Base-by-base conservation (phyloP, 1,140 invertebrate genomes). In the Ylistrum balloti region DNA sequence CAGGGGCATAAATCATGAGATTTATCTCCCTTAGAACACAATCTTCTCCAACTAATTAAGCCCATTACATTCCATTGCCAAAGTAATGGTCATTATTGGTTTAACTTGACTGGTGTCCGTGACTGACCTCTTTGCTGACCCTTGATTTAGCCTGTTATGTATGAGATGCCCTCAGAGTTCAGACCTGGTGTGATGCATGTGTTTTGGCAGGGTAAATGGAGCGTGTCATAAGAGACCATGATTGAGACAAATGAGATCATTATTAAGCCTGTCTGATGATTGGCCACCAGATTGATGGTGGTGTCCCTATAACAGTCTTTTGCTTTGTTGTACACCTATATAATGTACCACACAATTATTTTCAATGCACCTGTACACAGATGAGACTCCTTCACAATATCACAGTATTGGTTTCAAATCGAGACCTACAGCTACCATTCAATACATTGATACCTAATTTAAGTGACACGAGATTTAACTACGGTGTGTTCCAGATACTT, bases 241-340 rank as follows among this genome's bases (percentile, higher is more conserved):
- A 74, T 74, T 74, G 56, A 74, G 56, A 74, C 56, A 74, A 74
- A 74, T 74, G 56, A 74, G 56, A 74, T 74, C 56, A 74, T 74
- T n/a, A 74, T 74, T 74, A 48, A 1, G 56, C 20, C 22, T 74
- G 56, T 74, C 56, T 74, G 56, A 74, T 74, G 56, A 17, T 74
- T 74, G 56, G n/a, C 56, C 28, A n/a, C 28, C 22, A 74, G 56
- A 74, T 74, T 28, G n/a, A 74, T 74, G 56, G 17, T 74, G 5
- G 2, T 9, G 41, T 45, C 41, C 41, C 56, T 28, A n/a, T 11
- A 74, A 74, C 56, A 74, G 2, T 5, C 20, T 5, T 48, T 48
- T 48, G n/a, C n/a, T n/a, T n/a, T n/a, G 45, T 48, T 48, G 15
- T 48, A 48, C 20, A 48, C 15, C 45, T 48, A 2, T 48, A 20